Conservation (phyloP, 2,797 vertebrate species). For the Sebastes wilsoni region DNA sequence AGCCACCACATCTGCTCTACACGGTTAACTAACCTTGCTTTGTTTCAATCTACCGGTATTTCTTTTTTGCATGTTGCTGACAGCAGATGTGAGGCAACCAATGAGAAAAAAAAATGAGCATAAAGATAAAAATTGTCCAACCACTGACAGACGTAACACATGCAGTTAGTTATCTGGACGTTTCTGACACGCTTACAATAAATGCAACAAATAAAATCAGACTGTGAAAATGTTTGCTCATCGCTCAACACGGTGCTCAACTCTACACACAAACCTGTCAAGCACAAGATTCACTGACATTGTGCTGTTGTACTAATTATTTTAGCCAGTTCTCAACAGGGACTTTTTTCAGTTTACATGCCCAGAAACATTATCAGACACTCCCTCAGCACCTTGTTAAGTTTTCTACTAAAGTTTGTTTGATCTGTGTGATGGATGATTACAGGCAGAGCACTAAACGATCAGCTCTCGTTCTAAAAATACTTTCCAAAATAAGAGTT, state of each 20-base stretch:
- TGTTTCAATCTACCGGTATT: not conserved
- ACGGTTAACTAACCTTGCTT: not conserved
- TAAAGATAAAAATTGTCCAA: not conserved
- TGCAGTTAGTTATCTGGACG: not conserved
- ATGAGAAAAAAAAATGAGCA: not conserved
- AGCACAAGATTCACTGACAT: not conserved
- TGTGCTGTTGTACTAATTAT: not conserved
- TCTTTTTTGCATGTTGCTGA: not conserved
- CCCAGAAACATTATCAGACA: not conserved
- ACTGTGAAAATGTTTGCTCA: not conserved
- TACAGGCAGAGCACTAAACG: not conserved
- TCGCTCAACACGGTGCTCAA: no score
- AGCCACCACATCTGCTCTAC: not conserved
- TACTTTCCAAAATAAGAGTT: not conserved
- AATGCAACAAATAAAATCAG: not conserved
- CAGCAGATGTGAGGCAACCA: not conserved
- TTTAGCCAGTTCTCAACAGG: not conserved
- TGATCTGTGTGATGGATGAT: conserved; percentile 7
- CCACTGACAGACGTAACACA: not conserved
- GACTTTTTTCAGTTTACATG: not conserved
- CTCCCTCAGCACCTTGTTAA: not conserved
- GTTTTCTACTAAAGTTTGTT: not conserved
- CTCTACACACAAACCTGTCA: no score
- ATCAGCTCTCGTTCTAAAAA: conserved; percentile 8
- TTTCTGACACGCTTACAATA: not conserved